A percentile compares a stretch with the other conserved stretches of the same genome.
Evolutionary conservation across 2,113 vertebrate genomes (phyloP).

Genomic region (Eupsittula cactorum): DNA sequence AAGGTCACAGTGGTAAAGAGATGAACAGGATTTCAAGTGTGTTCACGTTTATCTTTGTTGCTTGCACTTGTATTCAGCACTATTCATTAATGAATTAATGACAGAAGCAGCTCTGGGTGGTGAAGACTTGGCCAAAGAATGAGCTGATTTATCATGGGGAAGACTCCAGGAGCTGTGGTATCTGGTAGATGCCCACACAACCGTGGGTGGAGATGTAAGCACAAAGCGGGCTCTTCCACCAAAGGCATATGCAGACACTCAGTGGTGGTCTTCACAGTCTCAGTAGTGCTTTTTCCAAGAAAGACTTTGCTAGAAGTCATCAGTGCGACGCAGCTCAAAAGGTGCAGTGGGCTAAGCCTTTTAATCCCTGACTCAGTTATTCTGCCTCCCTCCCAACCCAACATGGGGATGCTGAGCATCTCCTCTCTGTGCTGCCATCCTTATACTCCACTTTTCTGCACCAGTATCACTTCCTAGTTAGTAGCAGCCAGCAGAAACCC

Average conservation of each 20-base stretch:
- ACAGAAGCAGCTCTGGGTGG: neutral
- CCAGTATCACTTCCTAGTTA: neutral
- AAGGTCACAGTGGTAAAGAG: neutral
- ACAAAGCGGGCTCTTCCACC: neutral
- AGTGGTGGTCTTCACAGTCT: neutral
- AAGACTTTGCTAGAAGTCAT: neutral
- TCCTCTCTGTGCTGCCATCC: rapidly evolving
- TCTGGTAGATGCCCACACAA: neutral
- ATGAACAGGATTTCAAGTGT: neutral
- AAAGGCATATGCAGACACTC: neutral
- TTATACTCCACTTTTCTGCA: rapidly evolving
- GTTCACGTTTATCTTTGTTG: neutral
- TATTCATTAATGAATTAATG: neutral
- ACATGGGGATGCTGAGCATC: rapidly evolving
- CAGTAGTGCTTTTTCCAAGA: neutral
- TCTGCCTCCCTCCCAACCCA: neutral
- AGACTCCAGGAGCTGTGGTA: neutral
- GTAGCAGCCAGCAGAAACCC: neutral
- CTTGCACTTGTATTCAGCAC: neutral
- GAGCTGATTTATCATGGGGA: neutral
- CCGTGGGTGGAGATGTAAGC: neutral
- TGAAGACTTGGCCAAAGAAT: neutral
- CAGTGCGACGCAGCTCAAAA: neutral
- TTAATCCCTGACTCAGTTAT: neutral
- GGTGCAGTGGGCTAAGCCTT: neutral